Percentiles rank a stretch among this genome's conserved stretches.
phyloP scores from a whole-genome alignment of 92 coral and sea anemone species.

The Paramuricea clavata region DNA sequence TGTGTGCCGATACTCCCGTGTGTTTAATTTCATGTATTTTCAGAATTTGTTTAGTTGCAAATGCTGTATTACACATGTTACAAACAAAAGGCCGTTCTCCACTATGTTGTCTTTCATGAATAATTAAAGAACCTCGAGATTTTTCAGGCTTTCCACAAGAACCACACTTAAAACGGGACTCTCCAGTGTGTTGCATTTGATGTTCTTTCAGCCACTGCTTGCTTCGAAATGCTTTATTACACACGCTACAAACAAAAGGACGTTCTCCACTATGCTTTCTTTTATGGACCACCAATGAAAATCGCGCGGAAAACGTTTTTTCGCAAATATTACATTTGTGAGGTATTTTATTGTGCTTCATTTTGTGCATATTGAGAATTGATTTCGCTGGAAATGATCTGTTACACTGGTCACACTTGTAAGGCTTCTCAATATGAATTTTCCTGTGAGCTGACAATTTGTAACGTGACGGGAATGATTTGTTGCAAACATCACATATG shows the following conservation, averaged over 20 bases:
- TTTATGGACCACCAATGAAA: neutral
- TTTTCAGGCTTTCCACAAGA: neutral
- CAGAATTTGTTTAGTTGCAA: neutral
- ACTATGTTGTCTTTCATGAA: neutral
- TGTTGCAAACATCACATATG: too few species aligned
- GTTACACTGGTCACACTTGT: neutral
- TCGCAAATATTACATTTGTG: neutral
- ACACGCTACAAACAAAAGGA: neutral
- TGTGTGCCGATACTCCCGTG: slow-evolving; percentile 89
- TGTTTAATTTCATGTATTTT: slow-evolving; percentile 83
- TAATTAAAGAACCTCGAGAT: neutral
- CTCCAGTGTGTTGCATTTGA: neutral
- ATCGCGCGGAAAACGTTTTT: neutral
- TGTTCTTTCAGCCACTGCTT: neutral
- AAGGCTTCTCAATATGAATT: too few species aligned
- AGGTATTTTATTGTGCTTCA: neutral
- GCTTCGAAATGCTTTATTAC: neutral
- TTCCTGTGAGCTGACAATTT: too few species aligned
- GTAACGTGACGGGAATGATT: too few species aligned
- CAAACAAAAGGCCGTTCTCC: neutral
- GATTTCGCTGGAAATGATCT: neutral
- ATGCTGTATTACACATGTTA: neutral
- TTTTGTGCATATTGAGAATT: neutral
- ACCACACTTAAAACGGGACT: neutral
- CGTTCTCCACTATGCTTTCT: neutral